phyloP scores from a whole-genome alignment of 1,140 invertebrate genomes.

The Rhyzopertha dominica region DNA sequence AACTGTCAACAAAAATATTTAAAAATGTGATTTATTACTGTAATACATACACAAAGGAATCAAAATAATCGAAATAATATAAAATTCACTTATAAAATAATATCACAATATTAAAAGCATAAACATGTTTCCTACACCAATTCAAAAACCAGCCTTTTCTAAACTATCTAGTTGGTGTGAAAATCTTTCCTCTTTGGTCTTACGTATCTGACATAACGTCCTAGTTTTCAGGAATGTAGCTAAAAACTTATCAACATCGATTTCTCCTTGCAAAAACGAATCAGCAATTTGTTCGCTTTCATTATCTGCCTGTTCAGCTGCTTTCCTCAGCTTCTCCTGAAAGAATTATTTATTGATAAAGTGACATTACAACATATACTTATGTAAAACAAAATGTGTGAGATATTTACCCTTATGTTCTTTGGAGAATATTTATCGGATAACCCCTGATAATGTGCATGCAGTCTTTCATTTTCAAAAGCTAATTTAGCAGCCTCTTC shows the following conservation, averaged over 20 bases:
- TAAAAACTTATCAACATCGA: constrained; percentile 71
- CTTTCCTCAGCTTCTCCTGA: constrained; percentile 51
- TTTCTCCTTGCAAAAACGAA: constrained; percentile 65
- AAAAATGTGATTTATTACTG: no score
- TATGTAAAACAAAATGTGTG: background rate
- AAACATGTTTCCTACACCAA: no score
- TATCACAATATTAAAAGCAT: no score
- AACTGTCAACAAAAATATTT: no score
- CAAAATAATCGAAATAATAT: no score
- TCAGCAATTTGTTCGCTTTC: constrained; percentile 71
- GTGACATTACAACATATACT: background rate
- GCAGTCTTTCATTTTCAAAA: constrained; percentile 62
- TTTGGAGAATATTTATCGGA: constrained; percentile 68
- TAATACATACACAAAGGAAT: no score
- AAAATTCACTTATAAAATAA: no score
- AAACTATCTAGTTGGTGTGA: constrained; percentile 65
- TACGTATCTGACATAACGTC: constrained; percentile 63
- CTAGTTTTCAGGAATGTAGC: constrained; percentile 63
- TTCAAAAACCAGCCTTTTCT: constrained; percentile 58
- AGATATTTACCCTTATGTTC: constrained; percentile 61
- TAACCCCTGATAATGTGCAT: constrained; percentile 62
- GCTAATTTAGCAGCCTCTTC: constrained; percentile 63
- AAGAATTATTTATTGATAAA: constrained; percentile 22
- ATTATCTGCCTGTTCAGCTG: constrained; percentile 64
- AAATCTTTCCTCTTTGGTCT: constrained; percentile 72